Evolutionary conservation across 2,888 invertebrate genomes (phyloP), one percentile per base, ranked within the genome.

Genomic region (Schrankia costaestrigalis): DNA sequence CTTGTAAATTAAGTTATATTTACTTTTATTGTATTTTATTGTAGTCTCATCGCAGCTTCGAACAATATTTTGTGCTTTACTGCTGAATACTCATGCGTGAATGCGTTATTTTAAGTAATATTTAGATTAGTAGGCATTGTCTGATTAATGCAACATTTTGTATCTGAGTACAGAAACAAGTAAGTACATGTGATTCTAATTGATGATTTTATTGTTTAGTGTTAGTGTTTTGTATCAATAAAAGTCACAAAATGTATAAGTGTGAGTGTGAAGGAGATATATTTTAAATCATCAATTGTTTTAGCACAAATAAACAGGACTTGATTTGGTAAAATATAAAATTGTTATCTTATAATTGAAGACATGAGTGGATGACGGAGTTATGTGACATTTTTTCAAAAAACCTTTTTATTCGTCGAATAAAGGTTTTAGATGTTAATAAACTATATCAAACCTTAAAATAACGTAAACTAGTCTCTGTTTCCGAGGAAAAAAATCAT

Each of bases 71-170:
- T 76, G 81, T 84, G 87, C 87, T 87, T 87, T 87, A 87, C 71
- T 72, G 84, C 84, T 81, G 79, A 87, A 87, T 87, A 86, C 87
- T 87, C 86, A 86, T 80, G 82, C 76, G 84, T 82, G 80, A 73
- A 85, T 83, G 82, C 78, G 71, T 84, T 76, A 75, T 73, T 78
- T 76, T 79, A 77, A 76, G 70, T 55, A 62, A 63, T 70, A 43
- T 64, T 69, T 73, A 75, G 56, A 71, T 71, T 72, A 72, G 55
- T 76, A 75, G 69, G 64, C 59, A 62, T 64, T 78, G 62, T 58
- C 56, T 59, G 56, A 71, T 71, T 63, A 77, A 81, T 81, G 79
- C 82, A 78, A 83, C 59, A 72, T 77, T 75, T 78, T 73, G 67
- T 80, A 75, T 71, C 61, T 74, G 85, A 86, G 86, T 87, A 87